Base-by-base conservation (phyloP, 1,140 invertebrate species). In the Berghia stephanieae region DNA sequence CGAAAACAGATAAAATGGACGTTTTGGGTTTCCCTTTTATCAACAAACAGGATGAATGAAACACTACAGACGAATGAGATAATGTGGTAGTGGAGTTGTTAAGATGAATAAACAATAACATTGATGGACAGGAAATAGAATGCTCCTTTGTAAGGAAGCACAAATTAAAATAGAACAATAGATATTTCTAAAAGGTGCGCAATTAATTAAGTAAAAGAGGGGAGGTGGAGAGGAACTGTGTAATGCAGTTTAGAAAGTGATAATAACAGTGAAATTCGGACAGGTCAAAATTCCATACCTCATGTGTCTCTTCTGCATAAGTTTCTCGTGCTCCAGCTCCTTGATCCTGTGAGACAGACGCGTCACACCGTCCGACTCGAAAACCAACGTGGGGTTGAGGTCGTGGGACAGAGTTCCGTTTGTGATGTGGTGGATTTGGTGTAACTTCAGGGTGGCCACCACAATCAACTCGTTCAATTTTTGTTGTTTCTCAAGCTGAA, bases 401-500 rank as follows among this genome's bases (percentile, higher is more conserved):
- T 92, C 91, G 8, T 89, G 88, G 27, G 89, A 88, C 42, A 90
- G 85, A 5, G 89, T 82, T 0, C 83, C 83, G 10, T 91, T 90
- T 2, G 91, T 83, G 46, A 93, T 90, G 83, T 93, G 90, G 83
- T 93, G 92, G 40, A 94, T 85, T 84, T 94, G 93, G 85, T 93
- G 90, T 71, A 94, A 88, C 74, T 92, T 92, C 55, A 94, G 79
- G 13, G 93, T 88, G 0, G 93, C 91, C 18, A 92, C 92, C 3
- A 93, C 89, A 72, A 92, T 89, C 0, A 94, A 90, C 75, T 93
- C 91, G 83, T 95, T 95, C 68, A 95, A 86, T 82, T 92, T 92
- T 40, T 89, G 84, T 83, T 94, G 93, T 78, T 94, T 94, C 80
- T 94, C 91, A 55, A 91, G 88, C 93, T 94, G 79, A 60, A 67